Conservation (phyloP, 2,888 invertebrate genomes). For the Synanthedon vespiformis region DNA sequence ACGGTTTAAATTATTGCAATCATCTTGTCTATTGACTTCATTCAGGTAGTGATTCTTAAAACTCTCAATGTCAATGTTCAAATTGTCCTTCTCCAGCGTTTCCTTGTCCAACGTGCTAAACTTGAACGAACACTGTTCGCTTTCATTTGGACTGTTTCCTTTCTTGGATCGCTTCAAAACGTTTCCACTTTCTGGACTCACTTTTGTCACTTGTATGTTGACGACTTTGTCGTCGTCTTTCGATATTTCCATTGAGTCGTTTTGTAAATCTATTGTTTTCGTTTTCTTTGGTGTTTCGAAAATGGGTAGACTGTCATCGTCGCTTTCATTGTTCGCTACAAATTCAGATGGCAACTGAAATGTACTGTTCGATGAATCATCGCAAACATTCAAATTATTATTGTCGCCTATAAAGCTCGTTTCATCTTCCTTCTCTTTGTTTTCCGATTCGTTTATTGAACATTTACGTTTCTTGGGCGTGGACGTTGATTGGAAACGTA, state of each 20-base stretch:
- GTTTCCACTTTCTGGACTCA: conserved; percentile 11
- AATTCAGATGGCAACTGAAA: conserved; percentile 23
- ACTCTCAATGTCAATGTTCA: conserved; percentile 38
- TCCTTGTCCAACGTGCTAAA: conserved; percentile 32
- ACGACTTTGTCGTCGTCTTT: conserved; percentile 29
- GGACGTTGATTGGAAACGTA: no score
- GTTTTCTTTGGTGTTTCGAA: conserved; percentile 28
- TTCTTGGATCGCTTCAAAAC: conserved; percentile 7
- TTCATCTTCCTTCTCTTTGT: background rate
- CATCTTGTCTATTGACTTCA: conserved; percentile 26
- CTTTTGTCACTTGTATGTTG: conserved; percentile 30
- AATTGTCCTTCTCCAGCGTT: conserved; percentile 14
- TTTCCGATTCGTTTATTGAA: background rate
- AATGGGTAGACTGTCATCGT: conserved; percentile 12
- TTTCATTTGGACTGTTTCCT: conserved; percentile 11
- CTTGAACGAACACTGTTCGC: conserved; percentile 25
- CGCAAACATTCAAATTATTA: background rate
- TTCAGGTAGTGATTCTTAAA: conserved; percentile 44
- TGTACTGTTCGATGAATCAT: conserved; percentile 17
- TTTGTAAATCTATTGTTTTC: conserved; percentile 30
- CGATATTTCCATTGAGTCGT: conserved; percentile 42
- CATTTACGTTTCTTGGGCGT: background rate
- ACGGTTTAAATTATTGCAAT: conserved; percentile 13
- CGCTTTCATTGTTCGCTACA: conserved; percentile 15
- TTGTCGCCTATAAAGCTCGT: background rate